Conservation (phyloP, 2,797 vertebrate species). For the Sus cebifrons region DNA sequence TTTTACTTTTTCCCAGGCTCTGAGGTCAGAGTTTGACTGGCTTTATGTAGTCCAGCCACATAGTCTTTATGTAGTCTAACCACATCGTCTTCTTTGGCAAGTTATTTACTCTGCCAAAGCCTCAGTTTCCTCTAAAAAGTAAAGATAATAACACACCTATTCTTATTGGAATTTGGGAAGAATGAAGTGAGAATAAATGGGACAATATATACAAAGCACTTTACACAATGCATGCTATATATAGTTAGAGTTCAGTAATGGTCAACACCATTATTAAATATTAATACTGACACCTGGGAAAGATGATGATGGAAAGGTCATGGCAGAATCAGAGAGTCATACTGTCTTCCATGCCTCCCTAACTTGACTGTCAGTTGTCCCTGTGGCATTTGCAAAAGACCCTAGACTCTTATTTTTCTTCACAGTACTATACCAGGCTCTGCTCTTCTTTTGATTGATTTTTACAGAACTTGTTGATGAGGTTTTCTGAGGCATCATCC, state of each 20-base stretch:
- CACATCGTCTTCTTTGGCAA: neutral
- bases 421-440: too few species aligned
- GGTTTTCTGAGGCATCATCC: neutral
- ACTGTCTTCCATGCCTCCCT: neutral
- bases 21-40: neutral
- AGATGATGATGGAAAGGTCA: neutral
- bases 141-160: neutral
- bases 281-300: neutral
- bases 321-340: neutral
- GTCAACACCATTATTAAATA: neutral
- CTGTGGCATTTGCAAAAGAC: neutral
- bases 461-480: neutral
- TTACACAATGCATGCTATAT: neutral
- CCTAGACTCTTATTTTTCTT: neutral
- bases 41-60: neutral
- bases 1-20: constrained; percentile 30
- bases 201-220: neutral
- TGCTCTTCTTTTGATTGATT: neutral
- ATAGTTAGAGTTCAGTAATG: neutral
- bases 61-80: neutral
- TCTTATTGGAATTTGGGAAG: neutral
- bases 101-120: neutral
- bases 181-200: neutral
- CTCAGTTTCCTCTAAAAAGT: neutral
- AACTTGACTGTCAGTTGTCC: neutral